Evolutionary conservation across 2,113 vertebrate genomes (phyloP), one percentile per base, ranked within the genome.

Genomic region (Arothron firmamentum): DNA sequence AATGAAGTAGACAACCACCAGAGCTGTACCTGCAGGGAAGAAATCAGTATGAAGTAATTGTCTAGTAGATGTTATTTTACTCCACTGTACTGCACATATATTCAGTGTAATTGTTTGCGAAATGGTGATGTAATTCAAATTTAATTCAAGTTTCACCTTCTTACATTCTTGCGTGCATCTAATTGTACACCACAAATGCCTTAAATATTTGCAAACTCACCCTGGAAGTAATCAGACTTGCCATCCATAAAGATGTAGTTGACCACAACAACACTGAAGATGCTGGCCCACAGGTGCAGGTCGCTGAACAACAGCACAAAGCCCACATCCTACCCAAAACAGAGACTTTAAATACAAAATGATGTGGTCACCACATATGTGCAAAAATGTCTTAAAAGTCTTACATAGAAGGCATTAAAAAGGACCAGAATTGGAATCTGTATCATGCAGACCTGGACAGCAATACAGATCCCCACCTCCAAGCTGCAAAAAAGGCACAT

Each of bases 381-480:
- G 1, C 59, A 23, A 15, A 38, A 20, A 65, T 18, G 13, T n/a
- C 5, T 16, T 17, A n/a, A n/a, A 18, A 5, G 16, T 90, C 94
- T 94, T 87, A 96, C 94, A 0, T 92, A 96, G 81, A 94, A 91
- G 47, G 91, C 81, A 19, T 93, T 94, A 83, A 95, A 95, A 62
- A 94, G 78, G 69, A 95, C 91, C 66, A 95, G 84, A 64, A 95
- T 80, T 45, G 94, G 94, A 62, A 96, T 95, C 89, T 96, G 94
- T 18, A 95, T 80, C 94, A 95, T 95, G 89, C 94, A 96, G 54
- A 96, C 94, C 81, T 96, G 94, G 28, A 95, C 94, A 0, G 94
- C 94, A 0, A 95, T 93, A 70, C 92, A 94, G 73, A 90, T 93
- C 58, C 94, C 94, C 0, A 95, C 94, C 82, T 96, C 94, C 11